Evolutionary conservation across 2,113 vertebrate species (phyloP), one percentile per base, ranked within the genome.

Genomic region (Dryoscopus gambensis): DNA sequence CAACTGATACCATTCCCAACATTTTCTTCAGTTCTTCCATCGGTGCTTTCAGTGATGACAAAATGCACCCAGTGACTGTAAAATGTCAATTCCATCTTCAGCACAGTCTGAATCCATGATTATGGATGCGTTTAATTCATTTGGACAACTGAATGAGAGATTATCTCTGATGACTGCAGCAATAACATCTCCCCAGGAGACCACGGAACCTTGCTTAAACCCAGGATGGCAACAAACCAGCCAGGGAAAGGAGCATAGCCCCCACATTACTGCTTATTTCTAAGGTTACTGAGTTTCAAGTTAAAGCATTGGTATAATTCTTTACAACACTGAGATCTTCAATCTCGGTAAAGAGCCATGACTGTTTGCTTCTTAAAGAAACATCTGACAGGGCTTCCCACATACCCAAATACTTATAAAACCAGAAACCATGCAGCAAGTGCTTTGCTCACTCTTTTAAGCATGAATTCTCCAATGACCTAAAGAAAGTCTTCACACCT

Each of bases 1-100:
- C 0, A 2, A 12, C 67, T 30, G 6, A 15, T 17, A 16, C 9
- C 12, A 2, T 18, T 53, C 18, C 53, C 31, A 16, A 2, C 9
- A 3, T 4, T 11, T 11, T 39, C 21, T 28, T 9, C 37, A 22
- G 1, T 42, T 25, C 74, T 53, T 56, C 15, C 7, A 5, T 5
- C 2, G 7, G 10, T 52, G 21, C 27, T 63, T 90, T 37, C 33
- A 25, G n/a, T 13, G 76, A 16, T 30, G 18, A 15, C 22, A 67
- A 83, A 78, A 53, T 20, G 14, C 15, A 53, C 7, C 31, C 31
- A 16, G 7, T 10, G 15, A 40, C 63, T 40, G 11, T 11, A 33
- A 42, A 56, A 42, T 52, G 47, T 62, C 40, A 28, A 15, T 40
- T 59, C 8, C n/a, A 23, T 31, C 23, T 75, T 89, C 40, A 55